Evolutionary conservation across 2,797 vertebrate species (phyloP), one percentile per base, ranked within the genome.

Genomic region (Hyperoplus immaculatus): DNA sequence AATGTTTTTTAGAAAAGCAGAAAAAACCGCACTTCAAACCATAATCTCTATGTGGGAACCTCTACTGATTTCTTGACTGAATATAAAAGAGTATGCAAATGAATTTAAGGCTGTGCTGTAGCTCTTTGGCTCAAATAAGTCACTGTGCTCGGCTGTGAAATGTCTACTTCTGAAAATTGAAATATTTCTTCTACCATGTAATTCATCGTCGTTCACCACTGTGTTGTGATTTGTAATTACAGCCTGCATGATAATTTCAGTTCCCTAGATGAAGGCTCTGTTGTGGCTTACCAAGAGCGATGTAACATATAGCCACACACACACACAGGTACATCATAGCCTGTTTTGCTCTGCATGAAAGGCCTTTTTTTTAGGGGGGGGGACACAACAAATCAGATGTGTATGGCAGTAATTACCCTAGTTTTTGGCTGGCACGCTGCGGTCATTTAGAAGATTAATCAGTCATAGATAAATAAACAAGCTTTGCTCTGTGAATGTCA

Each of bases 401-500:
- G 77, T 77, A 85, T 81, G 83, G 86, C 81, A 61, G 88, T 90
- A 87, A 93, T 90, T 92, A 88, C 65, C 58, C 39, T 21, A 15
- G 74, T 68, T 86, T 78, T 86, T 77, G 59, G 59, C 78, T 86
- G 81, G 83, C 84, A 88, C 36, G 63, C 83, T 74, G 80, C 7
- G 62, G 83, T 81, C 80, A 90, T 91, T 92, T 85, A 79, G 64
- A 80, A 89, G 80, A 90, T 91, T 83, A 87, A 92, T 92, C 83
- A 89, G 83, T 87, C 72, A 66, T 68, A 78, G 68, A 88, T 89
- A 89, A 93, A 92, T 84, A 90, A 91, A 92, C 84, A 78, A 54
- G 55, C 53, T 80, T 67, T 59, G 42, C 53, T 86, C 55, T 75
- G 46, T 84, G 74, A 58, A 72, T 86, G 72, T 81, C 72, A 64